phyloP scores from a whole-genome alignment of 2,888 invertebrate species.

The Phoronis australis region DNA sequence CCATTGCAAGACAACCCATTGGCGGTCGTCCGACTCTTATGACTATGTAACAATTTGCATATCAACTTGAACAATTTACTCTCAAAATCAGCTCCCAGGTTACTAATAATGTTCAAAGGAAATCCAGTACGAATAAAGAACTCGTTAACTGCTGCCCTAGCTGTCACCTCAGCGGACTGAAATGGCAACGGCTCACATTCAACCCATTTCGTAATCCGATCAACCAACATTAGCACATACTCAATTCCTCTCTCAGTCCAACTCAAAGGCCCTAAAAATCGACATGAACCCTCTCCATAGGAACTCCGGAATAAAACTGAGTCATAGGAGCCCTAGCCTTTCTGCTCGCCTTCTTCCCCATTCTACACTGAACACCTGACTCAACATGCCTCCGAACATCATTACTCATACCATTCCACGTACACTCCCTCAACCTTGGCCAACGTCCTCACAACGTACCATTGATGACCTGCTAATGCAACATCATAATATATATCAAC shows the following conservation, averaged over 20 bases:
- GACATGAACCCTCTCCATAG: conserved; percentile 8
- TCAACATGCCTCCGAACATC: no score
- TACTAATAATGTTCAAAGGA: conserved; percentile 10
- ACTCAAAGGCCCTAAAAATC: conserved; percentile 7
- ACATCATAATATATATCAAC: no score
- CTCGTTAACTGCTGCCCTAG: conserved; percentile 8
- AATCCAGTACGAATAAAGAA: conserved; percentile 12
- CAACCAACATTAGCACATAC: conserved; percentile 5
- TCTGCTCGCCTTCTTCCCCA: neutral
- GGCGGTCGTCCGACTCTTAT: conserved; percentile 13
- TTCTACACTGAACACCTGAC: neutral
- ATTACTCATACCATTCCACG: no score
- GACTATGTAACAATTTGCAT: conserved; percentile 10
- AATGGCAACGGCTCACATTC: conserved; percentile 8
- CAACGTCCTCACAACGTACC: no score
- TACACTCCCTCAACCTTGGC: no score
- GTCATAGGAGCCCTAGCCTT: conserved; percentile 3
- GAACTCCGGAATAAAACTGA: conserved; percentile 6
- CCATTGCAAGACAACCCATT: conserved; percentile 14
- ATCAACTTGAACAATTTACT: conserved; percentile 10
- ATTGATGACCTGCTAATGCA: no score
- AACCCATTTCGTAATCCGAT: conserved; percentile 9
- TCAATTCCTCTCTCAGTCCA: conserved; percentile 2
- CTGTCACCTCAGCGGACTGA: conserved; percentile 8
- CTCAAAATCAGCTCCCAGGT: conserved; percentile 13